Base-by-base conservation (phyloP, 2,797 vertebrate species). In the Urocyon cinereoargenteus region DNA sequence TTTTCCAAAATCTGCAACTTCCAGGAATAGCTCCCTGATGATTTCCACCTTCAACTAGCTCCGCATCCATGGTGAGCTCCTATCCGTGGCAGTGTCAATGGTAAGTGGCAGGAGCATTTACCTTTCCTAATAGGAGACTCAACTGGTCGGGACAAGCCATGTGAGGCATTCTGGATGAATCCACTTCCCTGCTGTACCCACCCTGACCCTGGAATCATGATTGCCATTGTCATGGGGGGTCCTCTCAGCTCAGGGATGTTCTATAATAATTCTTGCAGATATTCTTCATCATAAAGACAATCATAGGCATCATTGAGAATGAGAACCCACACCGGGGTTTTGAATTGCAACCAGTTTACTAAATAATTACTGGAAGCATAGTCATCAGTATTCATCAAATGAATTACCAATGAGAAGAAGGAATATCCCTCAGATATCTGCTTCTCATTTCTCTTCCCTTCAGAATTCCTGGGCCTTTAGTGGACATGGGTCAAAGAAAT, bases 151-250 rank as follows among this genome's bases (percentile, higher is more conserved):
- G 64, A 61, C 45, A 70, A 62, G 19, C 26, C 34, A 18, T 2
- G 19, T 14, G 31, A 91, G 40, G 66, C 14, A 6, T 68, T 68
- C 73, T 12, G 10, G 73, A 11, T 78, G 57, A 86, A 64, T 86
- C 45, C 79, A 19, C 3, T 55, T 59, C 26, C 61, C 66, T 79
- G 31, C 18, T 53, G 40, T 87, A 53, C 11, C 6, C 53, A 36
- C 19, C 3, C 40, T 24, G 24, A 92, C 31, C 34, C 49, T 28
- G 88, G 86, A 94, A 64, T 55, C 68, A 40, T 8, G 34, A 21
- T 5, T 22, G 14, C 22, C 40, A 9, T 49, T 13, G 59, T 21
- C 10, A 0, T 0, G 2, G 31, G 26, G 19, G 11, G 34, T 68
- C 57, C n/a, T 88, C 78, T 83, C 3, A 6, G 22, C 36, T 21